Evolutionary conservation across 2,888 invertebrate genomes (phyloP).

Genomic region (Tenthredo mesomela): DNA sequence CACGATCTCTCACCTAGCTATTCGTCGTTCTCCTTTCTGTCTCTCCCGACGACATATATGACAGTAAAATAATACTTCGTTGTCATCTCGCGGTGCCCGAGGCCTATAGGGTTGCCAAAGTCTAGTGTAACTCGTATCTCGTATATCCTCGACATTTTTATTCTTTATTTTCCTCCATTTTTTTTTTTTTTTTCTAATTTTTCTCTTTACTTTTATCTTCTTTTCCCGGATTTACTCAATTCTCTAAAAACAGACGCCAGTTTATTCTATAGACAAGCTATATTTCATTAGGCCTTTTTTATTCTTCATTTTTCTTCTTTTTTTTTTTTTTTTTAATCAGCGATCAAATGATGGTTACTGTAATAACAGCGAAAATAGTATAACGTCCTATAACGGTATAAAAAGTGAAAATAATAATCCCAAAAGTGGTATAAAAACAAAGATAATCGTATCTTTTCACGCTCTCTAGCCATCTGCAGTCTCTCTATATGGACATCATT

Average conservation of each 20-base stretch:
- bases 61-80: constrained; percentile 15
- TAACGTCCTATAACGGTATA: background rate
- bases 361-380: background rate
- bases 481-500: background rate
- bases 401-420: background rate
- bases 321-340: no score
- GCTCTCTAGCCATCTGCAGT: background rate
- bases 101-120: constrained; percentile 5
- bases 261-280: background rate
- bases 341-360: background rate
- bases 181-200: background rate
- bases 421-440: background rate
- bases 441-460: background rate
- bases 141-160: background rate
- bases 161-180: background rate
- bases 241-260: background rate
- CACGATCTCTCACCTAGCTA: background rate
- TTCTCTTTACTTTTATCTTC: background rate
- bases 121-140: background rate
- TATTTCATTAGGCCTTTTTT: background rate
- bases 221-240: background rate
- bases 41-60: background rate
- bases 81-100: constrained; percentile 6
- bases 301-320: background rate
- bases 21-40: background rate